A percentile compares a stretch with the other conserved stretches of the same genome.
Evolutionary conservation across 2,797 vertebrate genomes (phyloP).

Genomic region (Sebastiscus tertius): DNA sequence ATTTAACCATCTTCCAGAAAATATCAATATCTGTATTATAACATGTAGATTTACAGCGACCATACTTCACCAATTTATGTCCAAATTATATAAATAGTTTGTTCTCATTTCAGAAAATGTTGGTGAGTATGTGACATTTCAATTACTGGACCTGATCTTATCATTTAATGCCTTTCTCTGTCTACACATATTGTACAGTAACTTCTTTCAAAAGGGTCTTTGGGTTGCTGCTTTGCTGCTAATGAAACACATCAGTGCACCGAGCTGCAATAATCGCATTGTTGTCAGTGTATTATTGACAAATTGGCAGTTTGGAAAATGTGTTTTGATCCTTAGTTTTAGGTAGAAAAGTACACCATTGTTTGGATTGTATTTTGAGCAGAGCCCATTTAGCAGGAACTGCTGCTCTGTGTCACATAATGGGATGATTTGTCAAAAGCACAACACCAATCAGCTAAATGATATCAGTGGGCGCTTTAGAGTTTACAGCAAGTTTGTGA

Average conservation of each 20-base stretch:
- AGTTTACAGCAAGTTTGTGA: slow-evolving; percentile 46
- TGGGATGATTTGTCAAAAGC: slow-evolving; percentile 40
- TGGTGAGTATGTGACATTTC: neutral
- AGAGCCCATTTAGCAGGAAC: slow-evolving; percentile 20
- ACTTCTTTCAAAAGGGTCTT: neutral
- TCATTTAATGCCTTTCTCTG: neutral
- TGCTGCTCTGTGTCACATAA: slow-evolving; percentile 27
- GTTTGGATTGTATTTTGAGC: neutral
- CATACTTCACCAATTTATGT: neutral
- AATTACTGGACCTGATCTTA: neutral
- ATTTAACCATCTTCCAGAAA: slow-evolving; percentile 2
- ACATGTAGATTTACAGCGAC: neutral
- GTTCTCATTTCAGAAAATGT: neutral
- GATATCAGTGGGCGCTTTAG: slow-evolving; percentile 21
- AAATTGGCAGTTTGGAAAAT: slow-evolving; percentile 9
- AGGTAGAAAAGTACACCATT: neutral
- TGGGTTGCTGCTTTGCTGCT: neutral
- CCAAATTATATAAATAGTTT: neutral
- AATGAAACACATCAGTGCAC: neutral
- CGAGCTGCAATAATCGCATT: neutral
- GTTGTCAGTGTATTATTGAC: neutral
- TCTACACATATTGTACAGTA: neutral
- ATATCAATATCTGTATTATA: neutral
- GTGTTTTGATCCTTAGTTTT: neutral
- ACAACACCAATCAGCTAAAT: slow-evolving; percentile 42